Percentiles rank a stretch among this genome's conserved stretches.
Evolutionary conservation across 2,797 vertebrate genomes (phyloP).

Genomic region (Mallotus villosus): DNA sequence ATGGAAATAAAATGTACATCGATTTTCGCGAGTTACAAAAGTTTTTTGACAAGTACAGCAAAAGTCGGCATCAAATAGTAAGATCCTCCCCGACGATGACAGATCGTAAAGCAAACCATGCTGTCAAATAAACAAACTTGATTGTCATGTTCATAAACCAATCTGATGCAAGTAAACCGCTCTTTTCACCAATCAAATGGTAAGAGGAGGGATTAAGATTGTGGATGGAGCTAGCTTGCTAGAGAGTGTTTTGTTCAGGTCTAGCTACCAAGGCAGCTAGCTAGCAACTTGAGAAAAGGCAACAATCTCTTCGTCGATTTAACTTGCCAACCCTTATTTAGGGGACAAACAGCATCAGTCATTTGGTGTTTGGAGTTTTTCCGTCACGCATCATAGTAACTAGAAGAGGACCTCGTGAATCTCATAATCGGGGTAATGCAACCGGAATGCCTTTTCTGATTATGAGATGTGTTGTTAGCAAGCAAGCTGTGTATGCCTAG

Average conservation of each 20-base stretch:
- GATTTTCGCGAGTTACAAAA: neutral
- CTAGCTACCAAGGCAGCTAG: conserved; percentile 61
- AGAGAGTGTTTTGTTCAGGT: conserved; percentile 50
- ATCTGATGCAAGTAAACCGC: neutral
- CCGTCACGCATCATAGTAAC: neutral
- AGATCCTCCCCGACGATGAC: conserved; percentile 15
- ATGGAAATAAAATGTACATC: neutral
- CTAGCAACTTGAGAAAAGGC: conserved; percentile 58
- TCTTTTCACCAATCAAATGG: conserved; percentile 53
- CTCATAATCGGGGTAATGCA: conserved; percentile 48
- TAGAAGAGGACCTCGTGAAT: conserved; percentile 29
- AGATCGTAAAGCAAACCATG: conserved; percentile 24
- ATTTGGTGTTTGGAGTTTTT: conserved; percentile 32
- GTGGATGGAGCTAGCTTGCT: conserved; percentile 44
- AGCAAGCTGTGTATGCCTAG: conserved; percentile 27
- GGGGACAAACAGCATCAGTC: conserved; percentile 6
- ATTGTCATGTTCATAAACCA: conserved; percentile 35
- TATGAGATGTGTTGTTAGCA: conserved; percentile 59
- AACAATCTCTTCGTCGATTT: conserved; percentile 53
- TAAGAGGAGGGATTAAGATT: conserved; percentile 43
- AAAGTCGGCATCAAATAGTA: neutral
- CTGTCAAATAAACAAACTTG: conserved; percentile 43
- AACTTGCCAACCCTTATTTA: conserved; percentile 21
- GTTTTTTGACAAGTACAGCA: neutral
- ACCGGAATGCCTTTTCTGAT: conserved; percentile 37